Evolutionary conservation across 2,797 vertebrate species (phyloP).

Genomic region (Mastacembelus armatus): DNA sequence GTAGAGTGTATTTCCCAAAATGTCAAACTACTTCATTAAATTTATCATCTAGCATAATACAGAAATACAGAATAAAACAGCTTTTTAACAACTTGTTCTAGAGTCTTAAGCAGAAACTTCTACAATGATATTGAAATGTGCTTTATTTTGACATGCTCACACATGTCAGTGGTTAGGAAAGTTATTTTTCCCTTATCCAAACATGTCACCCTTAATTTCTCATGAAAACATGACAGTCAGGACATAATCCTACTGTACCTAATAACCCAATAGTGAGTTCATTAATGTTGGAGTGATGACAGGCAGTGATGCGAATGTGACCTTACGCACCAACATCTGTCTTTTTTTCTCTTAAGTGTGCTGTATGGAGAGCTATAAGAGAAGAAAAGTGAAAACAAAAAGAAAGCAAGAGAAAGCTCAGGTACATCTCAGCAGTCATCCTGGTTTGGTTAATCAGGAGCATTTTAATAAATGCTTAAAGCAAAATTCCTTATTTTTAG

Average conservation of each 20-base stretch:
- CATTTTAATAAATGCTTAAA: slow-evolving; percentile 73
- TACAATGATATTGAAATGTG: neutral
- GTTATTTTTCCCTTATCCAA: slow-evolving; percentile 57
- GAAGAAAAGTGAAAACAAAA: slow-evolving; percentile 86
- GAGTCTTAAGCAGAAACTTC: neutral
- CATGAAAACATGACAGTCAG: slow-evolving; percentile 43
- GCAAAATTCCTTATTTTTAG: slow-evolving; percentile 77
- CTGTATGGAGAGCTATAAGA: slow-evolving; percentile 86
- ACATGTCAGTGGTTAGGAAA: slow-evolving; percentile 45
- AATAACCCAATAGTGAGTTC: slow-evolving; percentile 64
- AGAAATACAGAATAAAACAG: no score
- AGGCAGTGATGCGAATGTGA: slow-evolving; percentile 66
- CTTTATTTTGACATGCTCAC: slow-evolving; percentile 46
- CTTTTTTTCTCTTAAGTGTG: slow-evolving; percentile 63
- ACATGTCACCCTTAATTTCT: slow-evolving; percentile 58
- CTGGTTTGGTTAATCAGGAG: slow-evolving; percentile 72
- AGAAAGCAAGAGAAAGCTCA: slow-evolving; percentile 86
- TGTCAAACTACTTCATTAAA: no score
- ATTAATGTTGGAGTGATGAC: slow-evolving; percentile 76
- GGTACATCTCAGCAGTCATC: slow-evolving; percentile 87
- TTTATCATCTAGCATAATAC: no score
- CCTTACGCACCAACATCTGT: slow-evolving; percentile 60
- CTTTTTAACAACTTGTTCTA: neutral
- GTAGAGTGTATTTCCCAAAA: no score
- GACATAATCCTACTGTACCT: slow-evolving; percentile 54